Evolutionary conservation across 2,888 invertebrate genomes (phyloP).

Genomic region (Eretmocerus hayati): DNA sequence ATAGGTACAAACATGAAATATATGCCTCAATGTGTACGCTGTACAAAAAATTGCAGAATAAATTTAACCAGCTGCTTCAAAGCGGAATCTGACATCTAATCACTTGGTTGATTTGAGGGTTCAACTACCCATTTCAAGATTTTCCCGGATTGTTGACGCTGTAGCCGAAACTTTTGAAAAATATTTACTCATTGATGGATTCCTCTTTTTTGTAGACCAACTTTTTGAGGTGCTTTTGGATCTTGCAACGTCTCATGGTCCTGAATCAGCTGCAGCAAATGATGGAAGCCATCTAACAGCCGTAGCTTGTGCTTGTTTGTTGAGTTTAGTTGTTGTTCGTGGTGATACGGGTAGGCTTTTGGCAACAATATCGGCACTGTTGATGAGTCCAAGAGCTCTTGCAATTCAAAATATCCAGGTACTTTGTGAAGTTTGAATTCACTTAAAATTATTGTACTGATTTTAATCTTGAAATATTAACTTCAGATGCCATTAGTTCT

Average conservation of each 20-base stretch:
- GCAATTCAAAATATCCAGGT: conserved; percentile 77
- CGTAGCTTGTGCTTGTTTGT: conserved; percentile 83
- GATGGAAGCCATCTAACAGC: conserved; percentile 70
- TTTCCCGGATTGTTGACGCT: no score
- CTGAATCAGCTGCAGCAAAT: conserved; percentile 54
- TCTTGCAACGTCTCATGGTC: conserved; percentile 65
- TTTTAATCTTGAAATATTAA: no score
- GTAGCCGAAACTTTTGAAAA: no score
- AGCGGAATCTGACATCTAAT: no score
- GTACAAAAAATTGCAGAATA: no score
- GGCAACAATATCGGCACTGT: conserved; percentile 76
- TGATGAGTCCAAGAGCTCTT: conserved; percentile 75
- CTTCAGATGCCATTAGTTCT: conserved; percentile 75
- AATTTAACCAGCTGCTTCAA: no score
- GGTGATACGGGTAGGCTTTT: conserved; percentile 89
- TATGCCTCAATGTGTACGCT: no score
- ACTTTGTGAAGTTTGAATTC: conserved; percentile 1
- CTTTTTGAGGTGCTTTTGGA: conserved; percentile 79
- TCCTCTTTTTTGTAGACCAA: conserved; percentile 56
- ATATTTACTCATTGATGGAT: no score
- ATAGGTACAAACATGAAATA: conserved; percentile 47
- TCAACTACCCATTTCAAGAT: no score
- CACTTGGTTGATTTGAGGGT: no score
- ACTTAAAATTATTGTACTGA: no score
- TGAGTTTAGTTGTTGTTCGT: conserved; percentile 85